Conservation (phyloP, 2,888 invertebrate species). For the Standfussiana lucernea region DNA sequence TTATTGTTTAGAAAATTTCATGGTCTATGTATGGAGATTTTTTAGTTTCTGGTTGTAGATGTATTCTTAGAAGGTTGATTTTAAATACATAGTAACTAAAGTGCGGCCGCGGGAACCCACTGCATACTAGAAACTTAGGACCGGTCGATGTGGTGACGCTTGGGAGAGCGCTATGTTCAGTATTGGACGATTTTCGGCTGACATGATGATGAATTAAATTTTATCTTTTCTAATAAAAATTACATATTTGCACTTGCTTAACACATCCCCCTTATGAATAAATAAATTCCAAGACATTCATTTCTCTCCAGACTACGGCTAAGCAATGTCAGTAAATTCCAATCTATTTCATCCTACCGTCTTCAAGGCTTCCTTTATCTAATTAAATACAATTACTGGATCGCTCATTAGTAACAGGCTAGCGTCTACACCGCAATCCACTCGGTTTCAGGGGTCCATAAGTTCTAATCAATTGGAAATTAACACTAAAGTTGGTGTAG, state of each 20-base stretch:
- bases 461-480: constrained; percentile 24
- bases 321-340: constrained; percentile 35
- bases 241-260: not conserved
- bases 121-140: not conserved
- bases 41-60: not conserved
- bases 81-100: not conserved
- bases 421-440: constrained; percentile 24
- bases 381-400: constrained; percentile 44
- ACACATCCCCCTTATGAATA: not conserved
- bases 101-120: no score
- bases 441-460: not conserved
- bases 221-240: not conserved
- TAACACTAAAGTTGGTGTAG: not conserved
- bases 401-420: constrained; percentile 44
- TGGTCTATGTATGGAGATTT: not conserved
- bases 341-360: constrained; percentile 26
- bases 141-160: not conserved
- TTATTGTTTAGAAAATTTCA: constrained; percentile 12
- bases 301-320: constrained; percentile 1
- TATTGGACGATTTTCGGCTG: not conserved
- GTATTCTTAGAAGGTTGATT: not conserved
- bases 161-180: not conserved
- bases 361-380: constrained; percentile 2
- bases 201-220: not conserved
- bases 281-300: not conserved